A percentile compares a stretch with the other conserved stretches of the same genome.
Evolutionary conservation across 2,888 invertebrate species (phyloP).

Genomic region (Philopedon plagiatum): DNA sequence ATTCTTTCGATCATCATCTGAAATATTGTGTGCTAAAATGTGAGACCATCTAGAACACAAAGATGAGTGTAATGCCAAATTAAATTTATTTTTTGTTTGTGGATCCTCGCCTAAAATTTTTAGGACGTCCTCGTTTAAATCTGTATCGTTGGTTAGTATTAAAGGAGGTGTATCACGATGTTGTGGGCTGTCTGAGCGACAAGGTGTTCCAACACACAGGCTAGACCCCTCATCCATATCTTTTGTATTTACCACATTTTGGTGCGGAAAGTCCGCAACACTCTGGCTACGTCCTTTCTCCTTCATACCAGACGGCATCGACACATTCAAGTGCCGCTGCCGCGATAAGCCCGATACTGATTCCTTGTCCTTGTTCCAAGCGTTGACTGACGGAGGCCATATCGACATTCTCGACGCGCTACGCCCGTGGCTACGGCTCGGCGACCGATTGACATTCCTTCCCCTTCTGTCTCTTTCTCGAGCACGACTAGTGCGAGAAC

Average conservation of each 20-base stretch:
- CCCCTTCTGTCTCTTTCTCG: no score
- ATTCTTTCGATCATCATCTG: not conserved
- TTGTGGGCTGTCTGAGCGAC: no score
- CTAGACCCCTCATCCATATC: not conserved
- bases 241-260: no score
- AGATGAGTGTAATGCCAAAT: conserved; percentile 2
- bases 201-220: conserved; percentile 8
- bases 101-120: no score
- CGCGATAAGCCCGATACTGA: not conserved
- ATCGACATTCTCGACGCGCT: no score
- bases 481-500: no score
- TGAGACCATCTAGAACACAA: conserved; percentile 5
- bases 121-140: no score
- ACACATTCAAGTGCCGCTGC: conserved; percentile 12
- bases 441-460: no score
- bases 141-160: no score
- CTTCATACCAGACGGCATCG: not conserved
- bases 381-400: not conserved
- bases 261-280: not conserved
- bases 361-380: not conserved
- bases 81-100: not conserved
- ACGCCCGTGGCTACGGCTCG: no score
- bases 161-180: not conserved
- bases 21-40: conserved; percentile 1
- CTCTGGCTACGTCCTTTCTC: not conserved